Base-by-base conservation (phyloP, 2,888 invertebrate genomes). In the Rhamphomyia laevipes region DNA sequence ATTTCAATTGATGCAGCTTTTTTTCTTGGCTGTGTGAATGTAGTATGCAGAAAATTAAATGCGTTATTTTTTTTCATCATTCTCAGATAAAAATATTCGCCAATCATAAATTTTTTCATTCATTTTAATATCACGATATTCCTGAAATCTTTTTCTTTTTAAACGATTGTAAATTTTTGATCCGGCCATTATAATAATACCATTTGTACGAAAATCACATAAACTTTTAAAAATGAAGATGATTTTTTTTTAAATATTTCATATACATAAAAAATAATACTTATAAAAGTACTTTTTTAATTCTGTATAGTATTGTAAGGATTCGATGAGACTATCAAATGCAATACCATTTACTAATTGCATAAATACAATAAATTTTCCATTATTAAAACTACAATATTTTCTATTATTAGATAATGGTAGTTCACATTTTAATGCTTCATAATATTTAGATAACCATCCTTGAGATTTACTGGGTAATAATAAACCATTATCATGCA, bases 401-500 rank as follows among this genome's bases (percentile, higher is more conserved):
- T 61, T 57, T 18, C 47, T 53, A 27, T 42, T 42, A 27, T 9
- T 23, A 12, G 40, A 40, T 40, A 21, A 21, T n/a, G 41, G 13
- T 38, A 79, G 77, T 17, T 68, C 67, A 35, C 71, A 70, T 1
- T 70, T 70, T 44, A 86, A 67, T 2, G 84, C 81, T 18, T 67
- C 65, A 27, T 84, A 81, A 67, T 83, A 88, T 56, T 80, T 78
- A 46, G 81, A 78, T 46, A 84, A 65, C 80, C 82, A 84, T 13
- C 80, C 77, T 11, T 78, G 66, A 2, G 81, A 76, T 66, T 83
- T 85, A 58, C 84, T 78, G 2, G 80, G 72, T 64, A 85, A 77
- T 47, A 93, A 82, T 3, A 93, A 72, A 0, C 92, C 93, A 70
- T 90, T 87, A 43, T 79, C 73, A 51, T 81, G 76, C 53, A 93